Evolutionary conservation across 2,113 vertebrate genomes (phyloP), one percentile per base, ranked within the genome.

Genomic region (Procavia capensis): DNA sequence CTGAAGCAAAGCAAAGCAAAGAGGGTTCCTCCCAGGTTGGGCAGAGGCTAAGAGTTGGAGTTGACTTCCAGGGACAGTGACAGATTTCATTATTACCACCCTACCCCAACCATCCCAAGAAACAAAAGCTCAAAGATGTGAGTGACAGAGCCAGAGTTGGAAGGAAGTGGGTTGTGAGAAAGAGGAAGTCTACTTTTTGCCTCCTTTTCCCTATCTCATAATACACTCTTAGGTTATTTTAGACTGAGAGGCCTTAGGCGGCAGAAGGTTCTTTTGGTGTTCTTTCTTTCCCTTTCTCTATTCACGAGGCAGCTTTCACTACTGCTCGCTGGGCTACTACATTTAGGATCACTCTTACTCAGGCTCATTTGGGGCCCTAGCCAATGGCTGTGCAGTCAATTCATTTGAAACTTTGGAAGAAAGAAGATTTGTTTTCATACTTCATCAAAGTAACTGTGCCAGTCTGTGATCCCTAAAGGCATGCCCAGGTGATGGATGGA

Each of bases 401-500:
- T 87, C 24, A 87, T 93, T 95, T 85, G 88, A 90, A 90, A 92
- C 79, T 84, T 93, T 57, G 34, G 19, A 7, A 19, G 13, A 93
- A 96, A 90, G 47, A 39, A 93, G 24, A 87, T 92, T 92, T 93
- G 64, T 90, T 95, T 95, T 92, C 43, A 57, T 96, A 91, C 78
- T 85, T 96, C 50, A 57, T 96, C 80, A 81, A 89, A 89, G 70
- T 94, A 94, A 83, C 29, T 64, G 79, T 72, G 76, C n/a, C 76
- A 95, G 43, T 9, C 59, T 94, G 20, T 1, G 17, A 27, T 95
- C 75, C 92, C 94, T 91, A 95, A 87, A 96, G 83, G 45, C 79
- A 94, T 79, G 27, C 81, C 81, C 76, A 95, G 59, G 50, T 97
- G 85, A 95, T 84, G 22, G 29, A 94, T 91, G 66, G 70, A 59